A percentile compares a stretch with the other conserved stretches of the same genome.
Conservation (phyloP, 1,140 invertebrate genomes). For the Aphis craccivora region DNA sequence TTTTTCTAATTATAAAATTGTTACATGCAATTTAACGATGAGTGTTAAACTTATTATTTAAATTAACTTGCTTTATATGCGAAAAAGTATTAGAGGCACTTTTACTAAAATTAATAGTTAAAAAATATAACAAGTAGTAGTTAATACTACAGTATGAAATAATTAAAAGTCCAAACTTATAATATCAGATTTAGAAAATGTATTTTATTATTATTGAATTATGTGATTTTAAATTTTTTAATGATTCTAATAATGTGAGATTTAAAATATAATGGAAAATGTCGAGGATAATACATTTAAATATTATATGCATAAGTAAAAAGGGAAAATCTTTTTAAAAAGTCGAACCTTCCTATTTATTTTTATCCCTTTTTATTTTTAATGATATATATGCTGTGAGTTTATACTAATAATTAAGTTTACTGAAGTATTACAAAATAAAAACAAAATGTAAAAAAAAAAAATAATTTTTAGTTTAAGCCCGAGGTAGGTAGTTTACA, state of each 20-base stretch:
- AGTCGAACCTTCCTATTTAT: not conserved
- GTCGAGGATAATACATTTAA: not conserved
- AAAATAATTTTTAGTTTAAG: not conserved
- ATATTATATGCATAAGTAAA: not conserved
- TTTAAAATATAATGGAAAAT: not conserved
- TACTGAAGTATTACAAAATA: not conserved
- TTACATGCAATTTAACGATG: too few relatives aligned
- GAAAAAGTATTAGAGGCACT: too few relatives aligned
- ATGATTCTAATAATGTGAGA: not conserved
- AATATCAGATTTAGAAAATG: not conserved
- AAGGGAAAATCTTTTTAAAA: not conserved
- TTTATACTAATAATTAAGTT: slow-evolving; percentile 21
- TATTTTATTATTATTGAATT: not conserved
- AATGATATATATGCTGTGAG: not conserved
- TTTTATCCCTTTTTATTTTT: not conserved
- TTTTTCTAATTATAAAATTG: too few relatives aligned
- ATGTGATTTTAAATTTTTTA: not conserved
- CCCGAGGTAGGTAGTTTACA: not conserved
- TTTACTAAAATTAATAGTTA: too few relatives aligned
- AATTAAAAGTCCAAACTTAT: not conserved
- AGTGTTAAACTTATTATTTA: too few relatives aligned
- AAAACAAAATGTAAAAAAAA: not conserved
- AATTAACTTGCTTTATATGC: too few relatives aligned
- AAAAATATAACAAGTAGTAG: too few relatives aligned
- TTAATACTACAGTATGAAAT: too few relatives aligned